These are phyloP conservation scores for Oreochromis aureus DNA, from an alignment of 2,113 vertebrate species.

Conservation along the genomic window DNA sequence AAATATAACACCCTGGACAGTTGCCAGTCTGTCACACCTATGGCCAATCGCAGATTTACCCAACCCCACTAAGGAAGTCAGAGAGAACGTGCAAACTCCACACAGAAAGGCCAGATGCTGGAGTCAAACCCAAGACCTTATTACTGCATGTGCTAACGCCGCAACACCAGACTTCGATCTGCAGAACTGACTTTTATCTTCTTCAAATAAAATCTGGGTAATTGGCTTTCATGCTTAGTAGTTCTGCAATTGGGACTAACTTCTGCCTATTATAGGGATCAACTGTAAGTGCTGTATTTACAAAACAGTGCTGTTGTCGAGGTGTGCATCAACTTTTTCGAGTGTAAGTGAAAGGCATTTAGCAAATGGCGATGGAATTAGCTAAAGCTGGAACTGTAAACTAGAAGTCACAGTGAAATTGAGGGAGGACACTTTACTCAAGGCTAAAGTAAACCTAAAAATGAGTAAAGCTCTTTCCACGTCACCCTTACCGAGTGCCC, in stretches of 20 bases:
- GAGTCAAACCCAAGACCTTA: not conserved
- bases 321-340: not conserved
- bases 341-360: not conserved
- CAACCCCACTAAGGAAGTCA: not conserved
- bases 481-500: not conserved
- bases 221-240: not conserved
- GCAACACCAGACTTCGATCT: not conserved
- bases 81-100: not conserved
- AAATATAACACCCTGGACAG: accelerated
- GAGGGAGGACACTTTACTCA: not conserved
- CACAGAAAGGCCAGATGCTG: not conserved
- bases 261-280: not conserved
- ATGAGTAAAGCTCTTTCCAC: not conserved
- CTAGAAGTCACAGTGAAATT: not conserved
- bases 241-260: not conserved
- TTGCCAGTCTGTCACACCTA: accelerated
- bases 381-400: not conserved
- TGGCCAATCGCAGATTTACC: not conserved
- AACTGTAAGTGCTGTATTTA: not conserved
- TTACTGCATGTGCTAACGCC: accelerated
- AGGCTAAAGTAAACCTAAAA: not conserved
- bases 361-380: not conserved
- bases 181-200: not conserved
- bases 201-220: not conserved
- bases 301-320: not conserved